Evolutionary conservation across 2,888 invertebrate species (phyloP).

Genomic region (Netelia fuscicornis): DNA sequence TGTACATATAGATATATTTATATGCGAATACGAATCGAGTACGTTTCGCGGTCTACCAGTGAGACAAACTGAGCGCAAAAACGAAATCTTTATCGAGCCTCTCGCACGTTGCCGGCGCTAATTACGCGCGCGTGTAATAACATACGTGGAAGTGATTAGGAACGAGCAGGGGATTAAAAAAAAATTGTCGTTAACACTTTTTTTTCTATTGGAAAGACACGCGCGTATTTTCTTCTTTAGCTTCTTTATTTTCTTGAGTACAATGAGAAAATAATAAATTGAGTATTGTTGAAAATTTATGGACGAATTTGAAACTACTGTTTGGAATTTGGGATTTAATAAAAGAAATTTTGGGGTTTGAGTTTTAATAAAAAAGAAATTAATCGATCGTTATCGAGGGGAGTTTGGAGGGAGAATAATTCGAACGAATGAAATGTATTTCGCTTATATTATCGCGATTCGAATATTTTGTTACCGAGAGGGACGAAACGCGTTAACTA

Average conservation of each 20-base stretch:
- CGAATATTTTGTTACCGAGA: background rate
- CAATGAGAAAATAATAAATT: background rate
- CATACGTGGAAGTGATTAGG: constrained; percentile 42
- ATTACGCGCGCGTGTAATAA: constrained; percentile 41
- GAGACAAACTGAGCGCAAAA: constrained; percentile 14
- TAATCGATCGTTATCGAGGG: too few relatives aligned
- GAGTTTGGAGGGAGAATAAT: too few relatives aligned
- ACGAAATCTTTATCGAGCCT: constrained; percentile 46
- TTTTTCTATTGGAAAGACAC: background rate
- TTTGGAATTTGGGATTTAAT: too few relatives aligned
- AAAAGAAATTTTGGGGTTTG: too few relatives aligned
- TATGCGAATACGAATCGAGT: background rate
- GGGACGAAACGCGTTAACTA: background rate
- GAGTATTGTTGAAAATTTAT: too few relatives aligned
- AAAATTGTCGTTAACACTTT: background rate
- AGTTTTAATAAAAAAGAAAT: too few relatives aligned
- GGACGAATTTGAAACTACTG: too few relatives aligned
- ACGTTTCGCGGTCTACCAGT: background rate
- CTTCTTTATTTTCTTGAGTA: background rate
- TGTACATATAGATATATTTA: background rate
- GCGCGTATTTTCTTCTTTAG: background rate
- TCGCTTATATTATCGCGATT: background rate
- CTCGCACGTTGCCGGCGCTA: constrained; percentile 27
- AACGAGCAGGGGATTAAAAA: constrained; percentile 24
- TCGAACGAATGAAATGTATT: too few relatives aligned